Percentiles rank a stretch among this genome's conserved stretches.
Evolutionary conservation across 2,113 vertebrate genomes (phyloP).

Genomic region (Bubo scandiacus): DNA sequence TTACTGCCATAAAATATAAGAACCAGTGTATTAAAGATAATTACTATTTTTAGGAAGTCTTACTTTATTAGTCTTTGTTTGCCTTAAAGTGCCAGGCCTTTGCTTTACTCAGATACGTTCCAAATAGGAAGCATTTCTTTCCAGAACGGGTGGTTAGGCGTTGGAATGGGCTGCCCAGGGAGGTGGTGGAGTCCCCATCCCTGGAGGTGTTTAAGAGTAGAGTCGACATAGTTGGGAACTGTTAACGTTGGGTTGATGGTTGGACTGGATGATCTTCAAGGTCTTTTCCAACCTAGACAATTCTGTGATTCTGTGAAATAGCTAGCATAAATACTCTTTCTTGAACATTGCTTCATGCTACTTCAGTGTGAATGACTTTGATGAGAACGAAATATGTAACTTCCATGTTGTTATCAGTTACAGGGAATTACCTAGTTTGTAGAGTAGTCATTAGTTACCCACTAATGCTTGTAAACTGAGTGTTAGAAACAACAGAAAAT

Average conservation of each 20-base stretch:
- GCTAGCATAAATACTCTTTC: not conserved
- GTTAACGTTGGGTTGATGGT: too few relatives aligned
- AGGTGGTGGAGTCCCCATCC: too few relatives aligned
- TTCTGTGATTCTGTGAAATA: not conserved
- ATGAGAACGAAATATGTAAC: not conserved
- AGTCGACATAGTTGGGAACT: too few relatives aligned
- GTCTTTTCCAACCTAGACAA: too few relatives aligned
- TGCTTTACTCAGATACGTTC: not conserved
- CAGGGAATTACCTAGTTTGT: not conserved
- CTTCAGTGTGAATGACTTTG: not conserved
- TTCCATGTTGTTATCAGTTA: not conserved
- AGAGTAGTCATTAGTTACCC: not conserved
- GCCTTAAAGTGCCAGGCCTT: not conserved
- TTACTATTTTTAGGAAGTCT: not conserved
- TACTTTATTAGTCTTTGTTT: not conserved
- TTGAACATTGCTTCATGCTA: not conserved
- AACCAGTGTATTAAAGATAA: not conserved
- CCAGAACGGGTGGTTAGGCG: too few relatives aligned
- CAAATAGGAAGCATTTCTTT: too few relatives aligned
- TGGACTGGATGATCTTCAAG: too few relatives aligned
- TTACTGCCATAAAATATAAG: not conserved
- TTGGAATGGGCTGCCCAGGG: too few relatives aligned
- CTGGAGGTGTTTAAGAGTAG: too few relatives aligned
- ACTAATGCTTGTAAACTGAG: not conserved
- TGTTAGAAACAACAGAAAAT: not conserved